A percentile compares a stretch with the other conserved stretches of the same genome.
These are phyloP conservation scores for Melanerpes aurifrons DNA, from an alignment of 2,113 vertebrate species.

Conservation along the genomic window DNA sequence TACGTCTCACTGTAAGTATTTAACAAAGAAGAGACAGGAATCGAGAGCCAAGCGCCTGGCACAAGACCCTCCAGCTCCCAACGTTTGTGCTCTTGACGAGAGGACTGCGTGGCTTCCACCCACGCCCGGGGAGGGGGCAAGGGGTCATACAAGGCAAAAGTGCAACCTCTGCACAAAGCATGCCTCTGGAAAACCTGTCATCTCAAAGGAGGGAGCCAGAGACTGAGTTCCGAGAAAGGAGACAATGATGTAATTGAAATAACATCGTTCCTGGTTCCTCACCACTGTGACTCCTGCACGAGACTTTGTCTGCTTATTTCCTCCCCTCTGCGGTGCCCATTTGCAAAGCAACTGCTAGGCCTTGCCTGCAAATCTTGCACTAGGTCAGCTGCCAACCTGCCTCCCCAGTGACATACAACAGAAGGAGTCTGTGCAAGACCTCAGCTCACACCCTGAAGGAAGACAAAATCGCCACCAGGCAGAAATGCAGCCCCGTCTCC, in stretches of 20 bases:
- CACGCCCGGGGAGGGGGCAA: rapidly evolving
- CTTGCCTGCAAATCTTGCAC: background rate
- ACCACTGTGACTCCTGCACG: rapidly evolving
- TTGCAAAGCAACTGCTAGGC: background rate
- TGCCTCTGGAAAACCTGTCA: background rate
- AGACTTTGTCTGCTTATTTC: background rate
- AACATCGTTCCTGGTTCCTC: background rate
- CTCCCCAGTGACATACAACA: rapidly evolving
- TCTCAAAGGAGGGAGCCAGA: background rate
- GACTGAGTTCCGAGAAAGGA: background rate
- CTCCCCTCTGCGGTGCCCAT: too few species aligned
- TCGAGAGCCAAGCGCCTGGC: background rate
- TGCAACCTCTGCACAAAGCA: background rate
- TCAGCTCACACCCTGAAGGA: background rate
- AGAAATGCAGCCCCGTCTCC: background rate
- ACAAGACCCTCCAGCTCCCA: background rate
- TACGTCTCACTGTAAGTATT: conserved; percentile 40
- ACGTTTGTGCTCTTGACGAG: rapidly evolving
- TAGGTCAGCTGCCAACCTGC: background rate
- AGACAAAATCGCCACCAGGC: background rate
- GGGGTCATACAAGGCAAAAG: background rate
- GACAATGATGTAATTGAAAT: rapidly evolving
- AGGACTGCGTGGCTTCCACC: background rate
- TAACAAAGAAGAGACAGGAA: background rate
- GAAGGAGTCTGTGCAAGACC: background rate